phyloP scores from a whole-genome alignment of 30 jellyfish, hydroid and myxozoan species.

The Turritopsis rubra region DNA sequence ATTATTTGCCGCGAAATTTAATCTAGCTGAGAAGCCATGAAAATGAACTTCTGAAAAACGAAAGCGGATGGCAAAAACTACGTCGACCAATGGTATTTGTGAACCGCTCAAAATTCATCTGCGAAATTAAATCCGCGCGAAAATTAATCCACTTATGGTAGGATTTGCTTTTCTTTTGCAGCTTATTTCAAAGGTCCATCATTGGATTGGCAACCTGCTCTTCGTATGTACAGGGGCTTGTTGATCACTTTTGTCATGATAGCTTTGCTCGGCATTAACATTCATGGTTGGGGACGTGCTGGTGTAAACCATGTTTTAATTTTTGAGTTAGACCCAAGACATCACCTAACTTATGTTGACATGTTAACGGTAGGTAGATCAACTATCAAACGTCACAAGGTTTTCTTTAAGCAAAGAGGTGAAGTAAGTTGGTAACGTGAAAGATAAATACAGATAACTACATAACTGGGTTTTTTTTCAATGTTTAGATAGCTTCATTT shows the following conservation, averaged over 20 bases:
- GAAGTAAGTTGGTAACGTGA: too few species aligned
- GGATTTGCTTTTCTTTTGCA: not conserved
- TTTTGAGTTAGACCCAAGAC: constrained; percentile 93
- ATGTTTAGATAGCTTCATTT: constrained; percentile 72
- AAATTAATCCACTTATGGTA: too few species aligned
- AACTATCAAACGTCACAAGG: not conserved
- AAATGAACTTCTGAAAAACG: too few species aligned
- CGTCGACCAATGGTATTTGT: not conserved
- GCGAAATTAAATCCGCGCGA: too few species aligned
- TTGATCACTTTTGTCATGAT: constrained; percentile 56
- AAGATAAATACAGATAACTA: not conserved
- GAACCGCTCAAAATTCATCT: too few species aligned
- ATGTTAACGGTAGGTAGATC: constrained; percentile 45
- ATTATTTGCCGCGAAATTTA: too few species aligned
- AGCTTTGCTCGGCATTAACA: constrained; percentile 83
- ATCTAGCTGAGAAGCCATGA: too few species aligned
- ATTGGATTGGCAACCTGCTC: constrained; percentile 86
- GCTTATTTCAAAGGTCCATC: constrained; percentile 39
- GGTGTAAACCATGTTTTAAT: constrained; percentile 95
- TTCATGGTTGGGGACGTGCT: constrained; percentile 96
- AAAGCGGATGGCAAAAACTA: not conserved
- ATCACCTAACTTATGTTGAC: constrained; percentile 73
- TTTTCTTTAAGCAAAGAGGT: too few species aligned
- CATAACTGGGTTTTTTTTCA: not conserved
- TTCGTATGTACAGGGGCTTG: constrained; percentile 96